These are phyloP conservation scores for Calyptomena viridis DNA, from an alignment of 2,113 vertebrate species.

Conservation along the genomic window DNA sequence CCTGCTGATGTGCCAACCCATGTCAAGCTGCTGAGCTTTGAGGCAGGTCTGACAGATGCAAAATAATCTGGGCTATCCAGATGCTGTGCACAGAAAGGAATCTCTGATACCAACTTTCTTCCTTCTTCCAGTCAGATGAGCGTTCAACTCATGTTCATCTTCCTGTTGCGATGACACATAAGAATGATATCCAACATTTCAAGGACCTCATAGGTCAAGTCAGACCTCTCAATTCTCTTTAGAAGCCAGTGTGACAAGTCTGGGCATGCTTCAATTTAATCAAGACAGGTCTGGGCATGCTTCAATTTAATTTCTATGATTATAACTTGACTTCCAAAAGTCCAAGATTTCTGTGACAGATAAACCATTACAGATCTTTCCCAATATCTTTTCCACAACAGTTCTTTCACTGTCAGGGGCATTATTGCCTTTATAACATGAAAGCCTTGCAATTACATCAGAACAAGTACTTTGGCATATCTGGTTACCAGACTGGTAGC, in stretches of 20 bases:
- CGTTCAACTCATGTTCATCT: neutral
- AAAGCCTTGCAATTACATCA: neutral
- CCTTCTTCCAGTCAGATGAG: neutral
- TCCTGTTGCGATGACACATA: neutral
- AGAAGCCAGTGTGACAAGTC: neutral
- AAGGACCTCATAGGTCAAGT: neutral
- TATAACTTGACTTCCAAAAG: neutral
- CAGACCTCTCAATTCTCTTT: neutral
- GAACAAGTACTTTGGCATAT: neutral
- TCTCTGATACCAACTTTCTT: neutral
- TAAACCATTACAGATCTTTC: neutral
- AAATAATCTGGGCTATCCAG: neutral
- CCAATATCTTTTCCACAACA: neutral
- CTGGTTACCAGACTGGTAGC: neutral
- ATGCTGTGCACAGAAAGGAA: neutral
- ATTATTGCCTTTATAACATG: neutral
- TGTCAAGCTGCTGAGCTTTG: neutral
- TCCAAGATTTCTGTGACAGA: neutral
- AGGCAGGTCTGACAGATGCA: neutral
- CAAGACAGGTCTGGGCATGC: neutral
- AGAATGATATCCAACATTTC: rapidly evolving
- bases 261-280: neutral
- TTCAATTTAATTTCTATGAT: neutral
- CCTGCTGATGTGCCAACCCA: neutral
- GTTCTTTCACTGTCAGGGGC: neutral